phyloP scores from a whole-genome alignment of 2,797 vertebrate species.

The Florisuga fusca region DNA sequence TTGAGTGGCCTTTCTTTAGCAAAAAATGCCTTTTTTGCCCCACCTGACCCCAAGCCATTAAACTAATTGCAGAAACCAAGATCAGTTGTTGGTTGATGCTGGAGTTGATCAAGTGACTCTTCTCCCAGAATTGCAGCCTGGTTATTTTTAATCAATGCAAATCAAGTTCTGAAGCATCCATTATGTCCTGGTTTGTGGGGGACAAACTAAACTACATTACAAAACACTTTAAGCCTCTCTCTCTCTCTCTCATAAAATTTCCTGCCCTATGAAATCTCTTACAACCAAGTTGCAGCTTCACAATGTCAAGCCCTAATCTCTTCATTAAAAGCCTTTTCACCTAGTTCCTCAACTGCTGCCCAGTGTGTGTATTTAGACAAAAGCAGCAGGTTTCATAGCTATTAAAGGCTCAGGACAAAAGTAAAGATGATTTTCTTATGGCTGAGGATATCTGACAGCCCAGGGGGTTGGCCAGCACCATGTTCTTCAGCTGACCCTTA shows the following conservation, averaged over 20 bases:
- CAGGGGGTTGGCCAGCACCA: neutral
- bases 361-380: conserved; percentile 76
- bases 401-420: conserved; percentile 82
- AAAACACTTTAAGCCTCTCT: conserved; percentile 78
- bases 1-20: neutral
- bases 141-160: conserved; percentile 77
- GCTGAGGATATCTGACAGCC: conserved; percentile 61
- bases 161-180: conserved; percentile 75
- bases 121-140: conserved; percentile 25
- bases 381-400: conserved; percentile 78
- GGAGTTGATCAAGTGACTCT: conserved; percentile 62
- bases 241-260: conserved; percentile 54
- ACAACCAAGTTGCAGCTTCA: conserved; percentile 69
- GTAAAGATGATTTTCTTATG: conserved; percentile 79
- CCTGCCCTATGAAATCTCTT: conserved; percentile 81
- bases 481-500: conserved; percentile 57
- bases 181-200: conserved; percentile 53
- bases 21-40: neutral
- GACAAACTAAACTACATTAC: conserved; percentile 75
- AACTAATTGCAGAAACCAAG: conserved; percentile 45
- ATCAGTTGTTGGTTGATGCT: conserved; percentile 60
- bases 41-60: conserved; percentile 34
- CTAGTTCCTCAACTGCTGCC: conserved; percentile 63
- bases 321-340: conserved; percentile 81
- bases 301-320: conserved; percentile 77